Base-by-base conservation (phyloP, 2,888 invertebrate genomes). In the Phoenoteleia sp. region DNA sequence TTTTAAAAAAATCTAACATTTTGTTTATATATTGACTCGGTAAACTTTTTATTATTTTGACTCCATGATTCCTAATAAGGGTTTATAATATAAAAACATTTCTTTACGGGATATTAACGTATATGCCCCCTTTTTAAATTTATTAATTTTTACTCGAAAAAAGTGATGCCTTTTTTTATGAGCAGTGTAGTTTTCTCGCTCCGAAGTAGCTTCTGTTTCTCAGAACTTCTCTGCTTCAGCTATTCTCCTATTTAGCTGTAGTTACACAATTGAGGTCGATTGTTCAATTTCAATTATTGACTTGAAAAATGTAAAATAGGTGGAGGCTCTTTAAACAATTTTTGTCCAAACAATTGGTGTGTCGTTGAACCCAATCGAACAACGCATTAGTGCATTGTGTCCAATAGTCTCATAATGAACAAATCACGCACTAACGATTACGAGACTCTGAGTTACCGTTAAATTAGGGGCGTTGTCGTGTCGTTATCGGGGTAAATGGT, bases 211-310 rank as follows among this genome's bases (percentile, higher is more conserved):
- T 76, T 69, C 86, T 88, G 86, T 85, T 87, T 89, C 88, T 88
- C 77, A 87, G 88, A 89, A 90, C 88, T 90, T 91, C 87, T 89
- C 88, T 84, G 83, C 79, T 86, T 85, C 69, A 88, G 90, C 89
- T 92, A 92, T 92, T 87, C 91, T 87, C 91, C 89, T 90, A 91
- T 91, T 92, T 91, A 91, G 89, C 90, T 89, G 90, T 88, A 86
- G 87, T 83, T 86, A 88, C 88, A 86, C 88, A 87, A 86, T 83
- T 88, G 80, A n/a, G n/a, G n/a, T n/a, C n/a, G n/a, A n/a, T 62
- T 74, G 71, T 66, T 45, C 80, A 89, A 47, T 33, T 9, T 33
- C 7, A 2, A 2, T 33, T n/a, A n/a, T n/a, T n/a, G n/a, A n/a
- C n/a, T n/a, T n/a, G n/a, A n/a, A n/a, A n/a, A n/a, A n/a, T n/a